Evolutionary conservation across 2,888 invertebrate species (phyloP).

Genomic region (Microdon myrmicae): DNA sequence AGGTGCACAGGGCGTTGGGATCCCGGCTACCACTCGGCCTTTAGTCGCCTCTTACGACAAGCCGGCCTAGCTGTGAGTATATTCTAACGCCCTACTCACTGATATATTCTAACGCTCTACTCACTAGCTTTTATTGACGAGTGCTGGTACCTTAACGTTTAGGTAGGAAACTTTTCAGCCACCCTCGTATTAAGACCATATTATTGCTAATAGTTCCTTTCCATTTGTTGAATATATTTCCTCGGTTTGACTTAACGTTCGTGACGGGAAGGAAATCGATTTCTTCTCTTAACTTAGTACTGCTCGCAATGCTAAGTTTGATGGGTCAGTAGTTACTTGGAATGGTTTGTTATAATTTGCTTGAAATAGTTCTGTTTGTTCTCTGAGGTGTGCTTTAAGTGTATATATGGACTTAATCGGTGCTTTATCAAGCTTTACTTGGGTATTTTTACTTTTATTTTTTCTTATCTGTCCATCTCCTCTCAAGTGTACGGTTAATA

Average conservation of each 20-base stretch:
- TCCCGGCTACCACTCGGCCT: too few relatives aligned
- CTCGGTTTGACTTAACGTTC: conserved; percentile 17
- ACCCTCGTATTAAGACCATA: too few relatives aligned
- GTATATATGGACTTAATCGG: too few relatives aligned
- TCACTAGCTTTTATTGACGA: too few relatives aligned
- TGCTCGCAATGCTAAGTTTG: conserved; percentile 8
- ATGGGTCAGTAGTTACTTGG: conserved; percentile 9
- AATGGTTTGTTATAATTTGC: conserved; percentile 8
- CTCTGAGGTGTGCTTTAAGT: too few relatives aligned
- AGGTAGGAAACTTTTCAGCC: too few relatives aligned
- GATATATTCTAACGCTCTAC: too few relatives aligned
- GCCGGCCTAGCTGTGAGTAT: too few relatives aligned
- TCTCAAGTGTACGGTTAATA: conserved; percentile 14
- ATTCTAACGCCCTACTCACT: too few relatives aligned
- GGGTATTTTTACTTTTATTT: conserved; percentile 11
- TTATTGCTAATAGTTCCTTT: conserved; percentile 17
- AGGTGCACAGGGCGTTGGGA: too few relatives aligned
- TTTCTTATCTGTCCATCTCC: conserved; percentile 25
- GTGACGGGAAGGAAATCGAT: conserved; percentile 25
- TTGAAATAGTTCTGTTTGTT: conserved; percentile 12
- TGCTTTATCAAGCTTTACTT: conserved; percentile 15
- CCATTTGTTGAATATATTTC: conserved; percentile 25
- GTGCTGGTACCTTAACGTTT: too few relatives aligned
- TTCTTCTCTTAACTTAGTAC: conserved; percentile 19
- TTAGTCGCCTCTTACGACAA: too few relatives aligned